Base-by-base conservation (phyloP, 2,797 vertebrate genomes). In the Spinus olivaceus region DNA sequence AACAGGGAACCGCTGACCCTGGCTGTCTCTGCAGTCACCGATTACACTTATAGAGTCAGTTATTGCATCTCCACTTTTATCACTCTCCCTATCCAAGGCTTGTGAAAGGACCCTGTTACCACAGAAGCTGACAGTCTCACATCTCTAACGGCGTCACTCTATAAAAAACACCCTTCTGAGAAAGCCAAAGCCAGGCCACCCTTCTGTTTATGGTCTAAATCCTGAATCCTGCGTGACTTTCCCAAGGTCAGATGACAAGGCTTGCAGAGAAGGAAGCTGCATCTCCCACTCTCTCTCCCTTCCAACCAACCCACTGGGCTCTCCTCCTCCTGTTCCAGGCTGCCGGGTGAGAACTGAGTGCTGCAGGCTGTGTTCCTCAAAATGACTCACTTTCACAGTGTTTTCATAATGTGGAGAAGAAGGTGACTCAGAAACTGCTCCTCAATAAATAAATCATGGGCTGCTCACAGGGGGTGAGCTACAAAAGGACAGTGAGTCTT, bases 381-480 rank as follows among this genome's bases (percentile, higher is more conserved):
- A 90, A 86, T 96, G 70, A 95, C 66, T 96, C 95, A 96, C 73
- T 95, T 97, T 95, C 85, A 19, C 95, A 84, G 77, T 88, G 89
- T 94, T 96, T 95, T 56, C 72, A 44, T 81, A 91, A 92, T 70
- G 71, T 57, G 56, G 56, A 60, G 80, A 92, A 91, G 73, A 77
- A 94, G 81, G 82, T 96, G 95, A 96, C 90, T 96, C 95, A 97
- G 95, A 96, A 91, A 64, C 70, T 91, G 60, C 80, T 95, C 73
- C 81, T 83, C 24, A 12, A 81, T 95, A 96, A 94, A 92, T 94
- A 94, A 94, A 92, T 88, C 80, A 91, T 76, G 67, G 63, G 24
- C 69, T 95, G 41, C 76, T 95, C 89, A 57, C 85, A 53, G 64
- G 64, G 66, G 35, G 44, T 57, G 59, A 93, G 77, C 95, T 73